phyloP scores from a whole-genome alignment of 2,888 invertebrate species.

The Trypoxylon attenuatum region DNA sequence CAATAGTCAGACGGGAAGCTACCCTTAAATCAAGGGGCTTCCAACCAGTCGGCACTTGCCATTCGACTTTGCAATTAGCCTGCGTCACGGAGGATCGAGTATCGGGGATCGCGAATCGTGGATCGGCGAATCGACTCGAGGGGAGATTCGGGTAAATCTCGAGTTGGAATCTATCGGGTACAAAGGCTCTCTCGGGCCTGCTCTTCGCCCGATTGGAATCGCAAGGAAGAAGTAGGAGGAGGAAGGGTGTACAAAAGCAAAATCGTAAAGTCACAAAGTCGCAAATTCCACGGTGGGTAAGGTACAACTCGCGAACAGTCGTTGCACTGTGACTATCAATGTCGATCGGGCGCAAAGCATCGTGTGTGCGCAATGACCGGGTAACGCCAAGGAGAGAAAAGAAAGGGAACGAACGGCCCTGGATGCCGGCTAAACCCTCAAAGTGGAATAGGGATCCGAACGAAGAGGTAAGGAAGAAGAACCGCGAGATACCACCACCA shows the following conservation, averaged over 20 bases:
- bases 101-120: background rate
- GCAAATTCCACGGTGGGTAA: constrained; percentile 43
- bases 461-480: background rate
- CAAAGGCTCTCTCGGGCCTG: background rate
- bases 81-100: background rate
- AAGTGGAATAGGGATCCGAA: background rate
- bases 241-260: constrained; percentile 40
- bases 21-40: too few relatives aligned
- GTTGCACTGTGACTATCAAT: constrained; percentile 75
- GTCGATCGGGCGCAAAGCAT: constrained; percentile 69
- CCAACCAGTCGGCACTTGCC: too few relatives aligned
- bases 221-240: too few relatives aligned
- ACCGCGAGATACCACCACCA: too few relatives aligned
- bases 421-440: too few relatives aligned
- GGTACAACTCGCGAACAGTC: constrained; percentile 47
- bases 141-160: constrained; percentile 33
- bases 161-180: background rate
- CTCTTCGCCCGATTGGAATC: background rate
- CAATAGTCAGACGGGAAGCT: too few relatives aligned
- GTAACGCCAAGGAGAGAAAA: constrained; percentile 56
- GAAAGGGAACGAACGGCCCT: background rate
- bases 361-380: constrained; percentile 57
- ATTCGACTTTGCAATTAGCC: too few relatives aligned
- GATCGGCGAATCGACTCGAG: constrained; percentile 20
- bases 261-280: constrained; percentile 51